Evolutionary conservation across 2,888 invertebrate species (phyloP).

Genomic region (Hypselothyrea guttata): DNA sequence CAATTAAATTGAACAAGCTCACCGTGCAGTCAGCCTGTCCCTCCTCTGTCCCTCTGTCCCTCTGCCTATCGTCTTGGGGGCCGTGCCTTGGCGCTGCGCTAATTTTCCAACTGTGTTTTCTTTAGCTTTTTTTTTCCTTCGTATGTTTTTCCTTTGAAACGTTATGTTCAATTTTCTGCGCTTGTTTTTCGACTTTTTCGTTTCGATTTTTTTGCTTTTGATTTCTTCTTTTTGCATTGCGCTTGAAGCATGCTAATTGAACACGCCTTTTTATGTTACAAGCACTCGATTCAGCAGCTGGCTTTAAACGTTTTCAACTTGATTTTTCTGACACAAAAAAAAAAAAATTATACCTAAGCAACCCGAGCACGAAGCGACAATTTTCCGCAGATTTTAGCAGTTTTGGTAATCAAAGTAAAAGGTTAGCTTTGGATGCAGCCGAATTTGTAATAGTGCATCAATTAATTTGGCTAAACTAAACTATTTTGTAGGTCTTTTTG

Average conservation of each 20-base stretch:
- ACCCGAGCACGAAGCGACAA: slow-evolving; percentile 55
- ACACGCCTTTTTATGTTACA: slow-evolving; percentile 72
- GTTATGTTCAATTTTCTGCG: slow-evolving; percentile 73
- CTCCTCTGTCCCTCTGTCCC: slow-evolving; percentile 14
- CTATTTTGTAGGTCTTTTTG: no score
- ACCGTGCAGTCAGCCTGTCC: slow-evolving; percentile 32
- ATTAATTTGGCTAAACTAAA: no score
- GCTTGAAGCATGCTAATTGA: slow-evolving; percentile 70
- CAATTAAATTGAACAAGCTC: slow-evolving; percentile 76
- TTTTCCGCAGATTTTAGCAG: slow-evolving; percentile 39
- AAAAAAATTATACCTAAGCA: slow-evolving; percentile 26
- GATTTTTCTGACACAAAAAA: slow-evolving; percentile 33
- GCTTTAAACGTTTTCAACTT: slow-evolving; percentile 71
- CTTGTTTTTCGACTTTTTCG: slow-evolving; percentile 60
- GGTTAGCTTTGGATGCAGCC: neutral
- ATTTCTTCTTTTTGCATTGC: slow-evolving; percentile 26
- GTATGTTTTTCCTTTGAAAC: slow-evolving; percentile 50
- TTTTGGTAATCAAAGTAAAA: slow-evolving; percentile 44
- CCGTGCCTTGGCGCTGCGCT: slow-evolving; percentile 68
- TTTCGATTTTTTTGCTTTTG: slow-evolving; percentile 9
- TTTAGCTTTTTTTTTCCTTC: slow-evolving; percentile 45
- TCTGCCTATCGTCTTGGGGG: slow-evolving; percentile 40
- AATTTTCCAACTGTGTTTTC: slow-evolving; percentile 69
- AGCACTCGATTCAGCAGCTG: slow-evolving; percentile 39
- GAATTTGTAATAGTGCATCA: no score